Percentiles rank a stretch among this genome's conserved stretches.
Conservation (phyloP, 35 echinoderm and acorn worm genomes). For the Apostichopus parvimensis region DNA sequence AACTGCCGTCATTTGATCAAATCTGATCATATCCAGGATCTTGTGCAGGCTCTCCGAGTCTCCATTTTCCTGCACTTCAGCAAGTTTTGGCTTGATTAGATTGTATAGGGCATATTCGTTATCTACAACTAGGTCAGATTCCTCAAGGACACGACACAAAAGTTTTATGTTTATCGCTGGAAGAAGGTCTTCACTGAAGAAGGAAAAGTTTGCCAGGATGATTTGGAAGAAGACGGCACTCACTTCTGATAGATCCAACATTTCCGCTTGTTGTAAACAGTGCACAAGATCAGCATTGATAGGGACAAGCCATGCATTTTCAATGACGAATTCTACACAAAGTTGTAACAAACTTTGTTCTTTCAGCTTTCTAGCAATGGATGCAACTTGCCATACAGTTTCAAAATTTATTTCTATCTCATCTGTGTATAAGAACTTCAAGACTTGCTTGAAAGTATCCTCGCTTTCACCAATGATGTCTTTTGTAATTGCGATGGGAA, state of each 20-base stretch:
- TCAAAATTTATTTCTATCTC: slow-evolving; percentile 2
- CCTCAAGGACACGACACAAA: background rate
- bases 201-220: slow-evolving; percentile 25
- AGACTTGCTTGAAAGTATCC: background rate
- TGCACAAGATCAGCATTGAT: background rate
- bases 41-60: background rate
- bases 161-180: background rate
- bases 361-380: background rate
- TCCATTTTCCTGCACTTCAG: background rate
- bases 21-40: background rate
- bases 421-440: slow-evolving; percentile 13
- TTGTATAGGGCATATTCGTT: background rate
- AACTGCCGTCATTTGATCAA: slow-evolving; percentile 29
- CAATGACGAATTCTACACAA: background rate
- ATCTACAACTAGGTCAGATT: background rate
- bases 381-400: background rate
- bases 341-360: background rate
- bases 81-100: background rate
- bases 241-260: background rate
- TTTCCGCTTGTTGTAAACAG: background rate
- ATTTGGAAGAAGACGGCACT: background rate
- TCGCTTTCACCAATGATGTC: background rate
- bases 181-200: background rate
- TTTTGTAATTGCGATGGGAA: background rate
- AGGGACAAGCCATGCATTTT: background rate